A percentile compares a stretch with the other conserved stretches of the same genome.
These are phyloP conservation scores for Xylocampa areola DNA, from an alignment of 2,888 invertebrate species.

Conservation along the genomic window DNA sequence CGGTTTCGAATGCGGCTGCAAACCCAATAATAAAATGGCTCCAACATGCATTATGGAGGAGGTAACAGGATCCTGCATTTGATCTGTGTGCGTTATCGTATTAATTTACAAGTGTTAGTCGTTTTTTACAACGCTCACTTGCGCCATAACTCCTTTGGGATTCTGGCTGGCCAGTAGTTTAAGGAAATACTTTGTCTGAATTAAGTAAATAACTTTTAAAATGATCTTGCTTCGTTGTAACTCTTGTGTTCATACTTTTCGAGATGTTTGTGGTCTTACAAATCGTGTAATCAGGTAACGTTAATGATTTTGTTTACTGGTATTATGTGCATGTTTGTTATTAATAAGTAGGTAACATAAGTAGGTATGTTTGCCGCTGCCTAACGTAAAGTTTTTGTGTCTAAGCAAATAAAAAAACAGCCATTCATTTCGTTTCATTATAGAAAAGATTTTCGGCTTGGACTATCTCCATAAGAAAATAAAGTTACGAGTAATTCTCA, in stretches of 20 bases:
- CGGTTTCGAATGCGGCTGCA: too few relatives aligned
- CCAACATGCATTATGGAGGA: constrained; percentile 57
- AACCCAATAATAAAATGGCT: too few relatives aligned
- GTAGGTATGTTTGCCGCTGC: too few relatives aligned
- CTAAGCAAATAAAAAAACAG: too few relatives aligned
- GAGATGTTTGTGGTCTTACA: background rate
- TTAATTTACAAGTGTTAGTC: constrained; percentile 35
- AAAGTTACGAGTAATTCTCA: too few relatives aligned
- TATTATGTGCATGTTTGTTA: too few relatives aligned
- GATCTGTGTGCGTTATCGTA: constrained; percentile 35
- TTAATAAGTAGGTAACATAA: too few relatives aligned
- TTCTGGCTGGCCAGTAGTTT: background rate
- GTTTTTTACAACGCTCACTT: constrained; percentile 5
- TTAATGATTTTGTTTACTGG: background rate
- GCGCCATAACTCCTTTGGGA: constrained; percentile 1
- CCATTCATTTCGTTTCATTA: too few relatives aligned
- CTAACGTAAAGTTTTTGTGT: too few relatives aligned
- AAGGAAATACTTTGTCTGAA: background rate
- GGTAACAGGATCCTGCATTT: constrained; percentile 58
- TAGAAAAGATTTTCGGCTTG: too few relatives aligned
- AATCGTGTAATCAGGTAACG: constrained; percentile 17
- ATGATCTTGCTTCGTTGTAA: constrained; percentile 25
- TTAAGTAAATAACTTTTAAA: background rate
- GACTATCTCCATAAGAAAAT: too few relatives aligned
- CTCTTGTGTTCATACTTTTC: background rate